Evolutionary conservation across 2,888 invertebrate genomes (phyloP), one percentile per base, ranked within the genome.

Genomic region (Kuschelorhynchus macadamiae): DNA sequence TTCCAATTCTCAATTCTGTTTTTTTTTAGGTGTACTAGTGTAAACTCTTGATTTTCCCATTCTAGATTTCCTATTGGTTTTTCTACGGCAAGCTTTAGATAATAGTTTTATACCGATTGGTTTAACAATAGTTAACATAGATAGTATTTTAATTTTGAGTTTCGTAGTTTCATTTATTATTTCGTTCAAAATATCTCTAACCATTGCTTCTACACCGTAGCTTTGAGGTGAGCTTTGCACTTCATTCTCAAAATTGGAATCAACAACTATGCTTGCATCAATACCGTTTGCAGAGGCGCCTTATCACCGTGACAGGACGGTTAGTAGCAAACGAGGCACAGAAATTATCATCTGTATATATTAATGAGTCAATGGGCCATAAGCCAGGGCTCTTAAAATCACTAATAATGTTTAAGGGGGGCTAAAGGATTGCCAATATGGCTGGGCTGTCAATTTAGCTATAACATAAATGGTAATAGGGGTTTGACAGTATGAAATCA

Each of bases 391-490:
- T 62, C 21, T 46, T 49, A 20, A 62, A 63, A 42, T 5, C 11
- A 14, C 16, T 42, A 16, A 11, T 14, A 9, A 5, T 3, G 3
- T 25, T 5, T 7, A 25, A 25, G 25, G 25, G 7, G 36, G 32
- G 7, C 7, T 36, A 20, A 73, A 72, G 42, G 41, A 25, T 70
- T 55, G 30, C 55, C 67, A 46, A 62, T 60, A 67, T 32, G 67
- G 66, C n/a, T 72, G 52, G 20, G 70, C 57, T 17, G 70, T 71
- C 14, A 71, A 49, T 66, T 56, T 65, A 39, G 73, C 70, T 18
- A 76, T 60, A 52, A 75, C 72, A 59, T 75, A 62, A 52, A 76
- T 76, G 11, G 75, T 75, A 30, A 80, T 75, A 12, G 75, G 70
- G 67, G 56, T 72, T 56, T 4, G 20, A 32, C 1, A 70, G n/a